Evolutionary conservation across 2,888 invertebrate genomes (phyloP), one percentile per base, ranked within the genome.

Genomic region (Philaethria dido): DNA sequence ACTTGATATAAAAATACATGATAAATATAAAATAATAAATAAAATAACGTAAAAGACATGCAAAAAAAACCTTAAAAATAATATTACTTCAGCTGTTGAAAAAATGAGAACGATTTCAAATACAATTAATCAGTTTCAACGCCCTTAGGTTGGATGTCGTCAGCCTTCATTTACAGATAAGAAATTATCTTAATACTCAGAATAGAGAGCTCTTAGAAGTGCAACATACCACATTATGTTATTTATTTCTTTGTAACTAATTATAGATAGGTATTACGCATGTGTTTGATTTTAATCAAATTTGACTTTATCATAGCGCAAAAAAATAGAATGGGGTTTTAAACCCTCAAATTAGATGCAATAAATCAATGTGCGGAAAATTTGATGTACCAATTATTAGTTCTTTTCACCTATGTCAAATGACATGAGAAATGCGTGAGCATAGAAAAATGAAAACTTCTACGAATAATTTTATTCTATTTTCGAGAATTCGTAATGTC

Each of bases 101-200:
- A 39, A 52, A 18, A 5, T 33, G 11, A 1, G 29, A 33, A 52
- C 52, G 29, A 33, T 13, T 29, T 33, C 29, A 52, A 33, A 33
- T 29, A 33, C 29, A 29, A 45, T 60, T 20, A 29, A 29, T 45
- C 44, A 47, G 47, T 18, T 60, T 29, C 18, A 33, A 62, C 36
- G 39, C 54, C 68, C 13, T 33, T 55, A 55, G 62, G 50, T 13
- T 29, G 61, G 16, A 20, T 55, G 39, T 39, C 54, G 20, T 62
- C 52, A 29, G 60, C 61, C 55, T 66, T 52, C 45, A 62, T 48
- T 55, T 66, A 36, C 54, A 55, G 61, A 62, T 16, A 44, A 55
- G 55, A 48, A 52, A 52, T 52, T 33, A 57, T 22, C 42, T 57
- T 57, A 61, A 39, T 66, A 48, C 55, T 18, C 47, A 55, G 45